Conservation (phyloP, 2,113 vertebrate genomes). For the Psittacus erithacus region DNA sequence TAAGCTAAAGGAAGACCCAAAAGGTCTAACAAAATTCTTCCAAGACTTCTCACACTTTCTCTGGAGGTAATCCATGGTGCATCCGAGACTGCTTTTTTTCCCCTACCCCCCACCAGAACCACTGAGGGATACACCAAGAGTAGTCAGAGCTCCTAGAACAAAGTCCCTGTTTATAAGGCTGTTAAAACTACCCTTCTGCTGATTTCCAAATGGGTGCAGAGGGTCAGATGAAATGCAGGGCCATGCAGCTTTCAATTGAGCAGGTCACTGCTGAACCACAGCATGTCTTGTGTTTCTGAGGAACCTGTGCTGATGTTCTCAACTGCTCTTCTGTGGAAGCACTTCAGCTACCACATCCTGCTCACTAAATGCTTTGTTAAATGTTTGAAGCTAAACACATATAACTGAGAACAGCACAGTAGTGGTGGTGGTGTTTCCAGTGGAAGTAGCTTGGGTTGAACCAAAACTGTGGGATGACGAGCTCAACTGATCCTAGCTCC, state of each 20-base stretch:
- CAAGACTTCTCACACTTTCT: neutral
- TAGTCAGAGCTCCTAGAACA: neutral
- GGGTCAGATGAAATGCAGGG: neutral
- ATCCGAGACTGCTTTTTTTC: neutral
- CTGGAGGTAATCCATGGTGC: neutral
- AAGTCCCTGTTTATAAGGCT: neutral
- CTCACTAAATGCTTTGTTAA: neutral
- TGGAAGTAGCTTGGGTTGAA: neutral
- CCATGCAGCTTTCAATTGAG: neutral
- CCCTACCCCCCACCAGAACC: neutral
- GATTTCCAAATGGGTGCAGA: neutral
- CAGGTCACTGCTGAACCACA: neutral
- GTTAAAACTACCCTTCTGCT: neutral
- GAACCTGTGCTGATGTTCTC: neutral
- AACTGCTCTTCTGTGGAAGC: neutral
- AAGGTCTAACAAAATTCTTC: neutral
- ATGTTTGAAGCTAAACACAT: neutral
- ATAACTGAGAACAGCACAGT: neutral
- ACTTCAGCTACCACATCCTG: neutral
- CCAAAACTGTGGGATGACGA: neutral
- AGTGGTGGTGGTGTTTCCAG: fast-evolving
- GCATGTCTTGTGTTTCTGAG: neutral
- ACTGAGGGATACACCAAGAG: neutral
- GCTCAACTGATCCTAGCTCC: neutral
- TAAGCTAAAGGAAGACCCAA: neutral